phyloP scores from a whole-genome alignment of 1,140 invertebrate genomes.

The Vanessa tameamea region DNA sequence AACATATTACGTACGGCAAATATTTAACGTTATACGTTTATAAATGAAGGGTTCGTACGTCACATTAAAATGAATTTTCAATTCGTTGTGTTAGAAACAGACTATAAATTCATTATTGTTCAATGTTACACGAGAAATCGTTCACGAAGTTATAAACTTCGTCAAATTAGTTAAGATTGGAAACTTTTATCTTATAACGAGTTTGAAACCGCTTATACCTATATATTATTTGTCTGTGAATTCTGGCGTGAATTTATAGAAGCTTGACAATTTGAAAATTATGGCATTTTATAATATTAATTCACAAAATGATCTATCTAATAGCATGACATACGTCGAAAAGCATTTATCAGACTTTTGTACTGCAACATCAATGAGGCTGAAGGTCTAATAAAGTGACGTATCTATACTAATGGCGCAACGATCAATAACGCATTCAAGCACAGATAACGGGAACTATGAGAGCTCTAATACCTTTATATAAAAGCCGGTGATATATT shows the following conservation, averaged over 20 bases:
- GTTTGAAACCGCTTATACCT: neutral
- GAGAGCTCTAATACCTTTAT: conserved; percentile 23
- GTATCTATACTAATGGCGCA: conserved; percentile 26
- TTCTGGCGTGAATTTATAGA: neutral
- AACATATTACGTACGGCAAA: neutral
- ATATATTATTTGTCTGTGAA: neutral
- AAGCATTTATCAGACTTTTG: conserved; percentile 15
- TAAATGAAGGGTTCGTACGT: neutral
- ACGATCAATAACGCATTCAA: conserved; percentile 38
- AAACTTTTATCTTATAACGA: conserved; percentile 13
- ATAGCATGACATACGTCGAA: neutral
- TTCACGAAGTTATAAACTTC: neutral
- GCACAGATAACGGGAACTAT: conserved; percentile 30
- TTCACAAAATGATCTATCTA: neutral
- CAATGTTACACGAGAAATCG: conserved; percentile 1
- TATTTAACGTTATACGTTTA: conserved; percentile 1
- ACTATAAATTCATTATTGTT: conserved; percentile 6
- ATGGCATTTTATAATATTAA: too few relatives aligned
- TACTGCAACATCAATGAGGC: conserved; percentile 19
- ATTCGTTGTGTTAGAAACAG: conserved; percentile 5
- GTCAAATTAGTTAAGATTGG: conserved; percentile 8
- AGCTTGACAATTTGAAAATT: neutral
- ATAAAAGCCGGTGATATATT: conserved; percentile 8
- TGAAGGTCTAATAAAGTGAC: conserved; percentile 20
- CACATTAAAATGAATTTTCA: conserved; percentile 1